Evolutionary conservation across 2,113 vertebrate species (phyloP), one percentile per base, ranked within the genome.

Genomic region (Cettia cetti): DNA sequence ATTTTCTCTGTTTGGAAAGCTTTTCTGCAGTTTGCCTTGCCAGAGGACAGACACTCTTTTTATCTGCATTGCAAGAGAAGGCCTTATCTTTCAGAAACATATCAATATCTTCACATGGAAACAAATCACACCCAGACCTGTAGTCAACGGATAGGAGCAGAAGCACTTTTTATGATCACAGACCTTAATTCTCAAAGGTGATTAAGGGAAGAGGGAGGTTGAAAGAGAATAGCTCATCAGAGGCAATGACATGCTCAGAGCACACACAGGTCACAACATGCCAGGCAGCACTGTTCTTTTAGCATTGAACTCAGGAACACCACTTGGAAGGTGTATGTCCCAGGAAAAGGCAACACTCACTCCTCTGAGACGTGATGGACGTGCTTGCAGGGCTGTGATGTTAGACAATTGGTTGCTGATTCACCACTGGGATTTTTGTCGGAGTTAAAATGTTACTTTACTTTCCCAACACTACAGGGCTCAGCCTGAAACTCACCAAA

Each of bases 371-470:
- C 77, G 65, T 61, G 76, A 66, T 27, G 69, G 80, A 96, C 72
- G 69, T 83, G 95, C 80, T 84, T 76, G 50, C 39, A 70, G 82
- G 40, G 59, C 80, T 1, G 10, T 65, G 31, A 84, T 72, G 71
- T 53, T 49, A 61, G 52, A 84, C 82, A 87, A 56, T 50, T 24
- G 2, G 76, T 86, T 94, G 88, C 65, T 96, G 80, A 95, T 94
- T 96, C 88, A 96, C 71, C 35, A n/a, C 49, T 45, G n/a, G 37
- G 60, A 49, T 52, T 78, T 92, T 68, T n/a, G 7, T 56, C 50
- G 22, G 65, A 47, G 82, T 96, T 96, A 96, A 93, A 92, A 71
- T 92, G 78, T 96, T 64, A 89, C 87, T 89, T 83, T 37, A n/a
- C 40, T 90, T 92, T 93, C 82, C 64, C 76, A 72, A 65, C 52